Evolutionary conservation across 2,888 invertebrate species (phyloP), one percentile per base, ranked within the genome.

Genomic region (Tachina lurida): DNA sequence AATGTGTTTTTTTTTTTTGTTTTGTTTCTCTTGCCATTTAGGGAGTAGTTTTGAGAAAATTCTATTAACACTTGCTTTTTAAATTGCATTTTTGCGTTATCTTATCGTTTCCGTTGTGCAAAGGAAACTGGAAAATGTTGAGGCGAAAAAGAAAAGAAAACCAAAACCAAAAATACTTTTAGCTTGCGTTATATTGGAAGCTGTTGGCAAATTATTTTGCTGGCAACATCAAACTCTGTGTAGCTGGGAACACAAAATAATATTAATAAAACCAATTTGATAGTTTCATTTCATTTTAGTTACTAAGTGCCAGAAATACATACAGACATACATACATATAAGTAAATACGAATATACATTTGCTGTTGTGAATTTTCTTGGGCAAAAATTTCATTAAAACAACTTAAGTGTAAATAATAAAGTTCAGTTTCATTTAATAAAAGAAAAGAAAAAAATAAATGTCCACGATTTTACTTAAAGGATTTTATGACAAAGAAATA

Each of bases 11-110:
- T 31, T 13, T 60, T 12, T 12, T 56, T 31, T 7, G 39, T 45
- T 19, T 45, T 41, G 41, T 63, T 58, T 19, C 10, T 22, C 13
- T 22, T 45, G 17, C 58, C 17, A 52, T 70, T 78, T 70, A 62
- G 65, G 67, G 58, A 76, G 76, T 56, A 76, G 76, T 56, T 62
- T 62, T 17, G 43, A 62, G 58, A 78, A 75, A 85, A 85, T 85
- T 85, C 82, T 85, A 85, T 85, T 82, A 85, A 85, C 85, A 85
- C 85, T 82, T 82, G 82, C 78, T 71, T 85, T 71, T 85, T 85
- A 85, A 82, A 85, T 85, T 85, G 82, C 82, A 85, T 85, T 85
- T 78, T 65, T 74, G 39, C 85, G 85, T 78, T 85, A 85, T 85
- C 85, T 85, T 82, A 82, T 60, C 78, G 85, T 60, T 82, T 85